These are phyloP conservation scores for Zaprionus nigranus DNA, from an alignment of 1,140 invertebrate species.

Conservation along the genomic window DNA sequence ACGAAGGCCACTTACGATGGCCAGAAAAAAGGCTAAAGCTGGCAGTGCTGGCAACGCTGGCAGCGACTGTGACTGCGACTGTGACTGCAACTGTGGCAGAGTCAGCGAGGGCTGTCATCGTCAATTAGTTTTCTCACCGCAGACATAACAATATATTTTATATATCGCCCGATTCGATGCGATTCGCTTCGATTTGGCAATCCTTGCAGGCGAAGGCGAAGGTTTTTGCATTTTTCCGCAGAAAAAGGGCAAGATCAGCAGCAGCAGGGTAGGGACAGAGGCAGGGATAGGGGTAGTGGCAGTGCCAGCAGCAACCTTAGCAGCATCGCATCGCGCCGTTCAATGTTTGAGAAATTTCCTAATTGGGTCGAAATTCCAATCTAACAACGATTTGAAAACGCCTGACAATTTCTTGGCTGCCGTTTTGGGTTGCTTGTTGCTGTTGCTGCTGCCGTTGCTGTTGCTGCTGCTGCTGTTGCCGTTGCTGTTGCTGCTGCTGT, in stretches of 20 bases:
- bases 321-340: slow-evolving; percentile 14
- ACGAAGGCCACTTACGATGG: slow-evolving; percentile 58
- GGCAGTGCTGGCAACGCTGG: background rate
- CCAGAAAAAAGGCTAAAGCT: slow-evolving; percentile 26
- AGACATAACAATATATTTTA: slow-evolving; percentile 78
- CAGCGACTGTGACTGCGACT: background rate
- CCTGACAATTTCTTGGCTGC: slow-evolving; percentile 41
- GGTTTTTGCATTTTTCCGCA: slow-evolving; percentile 64
- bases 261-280: slow-evolving; percentile 13
- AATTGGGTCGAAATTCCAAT: slow-evolving; percentile 81
- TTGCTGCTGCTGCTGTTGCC: slow-evolving; percentile 8
- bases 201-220: slow-evolving; percentile 39
- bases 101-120: slow-evolving; percentile 60
- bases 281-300: background rate
- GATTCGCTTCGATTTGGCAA: slow-evolving; percentile 33
- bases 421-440: slow-evolving; percentile 21
- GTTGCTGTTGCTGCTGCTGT: slow-evolving; percentile 3
- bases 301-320: background rate
- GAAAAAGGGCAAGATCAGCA: slow-evolving; percentile 7
- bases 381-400: slow-evolving; percentile 71
- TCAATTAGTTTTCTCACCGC: slow-evolving; percentile 76
- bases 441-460: slow-evolving; percentile 9
- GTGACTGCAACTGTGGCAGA: background rate
- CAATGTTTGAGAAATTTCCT: slow-evolving; percentile 70
- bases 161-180: slow-evolving; percentile 46